Conservation (phyloP, 2,797 vertebrate genomes). For the Clarias laeviceps region DNA sequence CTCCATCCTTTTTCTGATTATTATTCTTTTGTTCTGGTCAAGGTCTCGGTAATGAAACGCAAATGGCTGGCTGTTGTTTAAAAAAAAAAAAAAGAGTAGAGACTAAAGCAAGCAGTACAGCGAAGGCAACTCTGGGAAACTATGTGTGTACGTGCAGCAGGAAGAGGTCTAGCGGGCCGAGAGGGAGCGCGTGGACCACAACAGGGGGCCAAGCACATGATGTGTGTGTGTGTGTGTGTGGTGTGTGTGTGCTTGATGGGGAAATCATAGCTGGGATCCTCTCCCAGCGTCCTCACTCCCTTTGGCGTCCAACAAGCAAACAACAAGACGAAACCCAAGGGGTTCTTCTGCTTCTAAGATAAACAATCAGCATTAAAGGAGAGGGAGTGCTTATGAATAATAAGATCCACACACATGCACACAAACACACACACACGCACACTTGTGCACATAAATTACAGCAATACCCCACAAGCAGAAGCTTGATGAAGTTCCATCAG, state of each 20-base stretch:
- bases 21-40: constrained; percentile 64
- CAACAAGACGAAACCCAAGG: constrained; percentile 58
- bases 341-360: constrained; percentile 53
- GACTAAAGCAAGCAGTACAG: constrained; percentile 37
- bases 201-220: constrained; percentile 33
- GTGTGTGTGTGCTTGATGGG: constrained; percentile 51
- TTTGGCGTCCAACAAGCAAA: constrained; percentile 65
- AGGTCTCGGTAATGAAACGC: constrained; percentile 71
- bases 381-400: constrained; percentile 48
- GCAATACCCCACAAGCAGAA: constrained; percentile 60
- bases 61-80: constrained; percentile 64
- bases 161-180: constrained; percentile 68
- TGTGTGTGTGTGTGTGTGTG: constrained; percentile 50
- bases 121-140: constrained; percentile 70
- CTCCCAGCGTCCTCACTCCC: constrained; percentile 49
- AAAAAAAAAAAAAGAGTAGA: background rate
- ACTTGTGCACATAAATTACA: constrained; percentile 26
- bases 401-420: constrained; percentile 26
- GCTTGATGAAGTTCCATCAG: constrained; percentile 17
- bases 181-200: constrained; percentile 48
- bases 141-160: constrained; percentile 78
- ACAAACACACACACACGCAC: constrained; percentile 6
- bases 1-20: constrained; percentile 56
- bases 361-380: constrained; percentile 54
- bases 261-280: constrained; percentile 63